Percentiles rank a stretch among this genome's conserved stretches.
Conservation (phyloP, 1,140 invertebrate genomes). For the Mycetomoellerius zeteki region DNA sequence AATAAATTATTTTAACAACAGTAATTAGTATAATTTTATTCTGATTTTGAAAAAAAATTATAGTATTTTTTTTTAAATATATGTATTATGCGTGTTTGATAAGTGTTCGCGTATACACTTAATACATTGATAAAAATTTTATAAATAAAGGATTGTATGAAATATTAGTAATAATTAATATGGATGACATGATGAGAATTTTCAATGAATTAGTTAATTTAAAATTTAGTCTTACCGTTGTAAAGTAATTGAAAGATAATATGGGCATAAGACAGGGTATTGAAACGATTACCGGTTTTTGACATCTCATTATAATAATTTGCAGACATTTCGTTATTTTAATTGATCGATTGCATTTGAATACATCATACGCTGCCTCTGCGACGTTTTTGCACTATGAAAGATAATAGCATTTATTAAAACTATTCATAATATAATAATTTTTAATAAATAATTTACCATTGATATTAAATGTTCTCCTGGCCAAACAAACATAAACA, state of each 20-base stretch:
- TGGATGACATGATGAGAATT: background rate
- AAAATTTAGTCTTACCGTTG: constrained; percentile 14
- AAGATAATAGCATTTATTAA: background rate
- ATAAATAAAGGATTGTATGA: background rate
- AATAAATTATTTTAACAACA: too few species aligned
- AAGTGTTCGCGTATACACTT: too few species aligned
- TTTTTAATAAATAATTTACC: background rate
- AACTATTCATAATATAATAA: background rate
- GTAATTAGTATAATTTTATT: too few species aligned
- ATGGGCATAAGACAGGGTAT: constrained; percentile 63
- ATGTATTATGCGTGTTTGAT: background rate
- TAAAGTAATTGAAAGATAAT: constrained; percentile 69
- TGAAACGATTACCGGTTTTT: constrained; percentile 67
- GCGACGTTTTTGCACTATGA: background rate
- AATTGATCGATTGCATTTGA: background rate
- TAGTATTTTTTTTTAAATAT: too few species aligned
- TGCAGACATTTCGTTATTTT: background rate
- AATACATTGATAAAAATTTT: too few species aligned
- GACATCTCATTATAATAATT: constrained; percentile 40
- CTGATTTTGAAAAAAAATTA: too few species aligned
- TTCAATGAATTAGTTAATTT: background rate
- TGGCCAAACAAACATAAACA: constrained; percentile 20
- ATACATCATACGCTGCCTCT: background rate
- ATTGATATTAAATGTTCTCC: background rate
- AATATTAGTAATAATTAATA: background rate